Percentiles rank a stretch among this genome's conserved stretches.
Conservation (phyloP, 1,140 invertebrate genomes). For the Arion vulgaris region DNA sequence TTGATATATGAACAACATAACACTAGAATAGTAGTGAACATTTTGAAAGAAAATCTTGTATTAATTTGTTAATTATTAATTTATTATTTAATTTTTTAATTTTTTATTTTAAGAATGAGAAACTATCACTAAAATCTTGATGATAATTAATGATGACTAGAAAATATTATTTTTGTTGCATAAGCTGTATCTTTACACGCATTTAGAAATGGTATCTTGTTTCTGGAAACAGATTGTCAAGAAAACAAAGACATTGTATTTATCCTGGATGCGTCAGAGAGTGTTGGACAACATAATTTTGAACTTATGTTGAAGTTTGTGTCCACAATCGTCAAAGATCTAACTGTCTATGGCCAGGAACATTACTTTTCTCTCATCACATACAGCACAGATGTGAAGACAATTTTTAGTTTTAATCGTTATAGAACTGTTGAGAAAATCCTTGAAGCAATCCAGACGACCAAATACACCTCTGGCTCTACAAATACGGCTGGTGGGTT, state of each 20-base stretch:
- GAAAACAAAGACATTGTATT: conserved; percentile 61
- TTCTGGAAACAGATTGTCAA: conserved; percentile 59
- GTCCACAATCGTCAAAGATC: conserved; percentile 49
- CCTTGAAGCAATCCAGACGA: conserved; percentile 60
- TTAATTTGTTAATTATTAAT: too few relatives aligned
- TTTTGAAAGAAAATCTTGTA: too few relatives aligned
- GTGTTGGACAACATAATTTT: conserved; percentile 60
- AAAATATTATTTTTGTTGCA: too few relatives aligned
- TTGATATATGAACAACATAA: too few relatives aligned
- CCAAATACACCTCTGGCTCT: conserved; percentile 57
- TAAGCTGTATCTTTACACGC: too few relatives aligned
- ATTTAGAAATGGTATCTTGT: too few relatives aligned
- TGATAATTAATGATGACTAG: too few relatives aligned
- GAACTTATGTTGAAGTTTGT: conserved; percentile 55
- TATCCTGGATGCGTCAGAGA: conserved; percentile 62
- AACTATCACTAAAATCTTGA: too few relatives aligned
- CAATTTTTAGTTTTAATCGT: conserved; percentile 61
- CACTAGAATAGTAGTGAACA: too few relatives aligned
- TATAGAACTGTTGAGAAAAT: conserved; percentile 48
- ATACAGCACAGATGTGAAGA: conserved; percentile 54
- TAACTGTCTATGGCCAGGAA: conserved; percentile 45
- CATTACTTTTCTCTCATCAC: conserved; percentile 61
- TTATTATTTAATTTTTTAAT: too few relatives aligned
- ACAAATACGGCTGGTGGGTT: conserved; percentile 66
- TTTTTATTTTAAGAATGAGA: too few relatives aligned